Conservation (phyloP, 2,113 vertebrate species). For the Phasianus colchicus region DNA sequence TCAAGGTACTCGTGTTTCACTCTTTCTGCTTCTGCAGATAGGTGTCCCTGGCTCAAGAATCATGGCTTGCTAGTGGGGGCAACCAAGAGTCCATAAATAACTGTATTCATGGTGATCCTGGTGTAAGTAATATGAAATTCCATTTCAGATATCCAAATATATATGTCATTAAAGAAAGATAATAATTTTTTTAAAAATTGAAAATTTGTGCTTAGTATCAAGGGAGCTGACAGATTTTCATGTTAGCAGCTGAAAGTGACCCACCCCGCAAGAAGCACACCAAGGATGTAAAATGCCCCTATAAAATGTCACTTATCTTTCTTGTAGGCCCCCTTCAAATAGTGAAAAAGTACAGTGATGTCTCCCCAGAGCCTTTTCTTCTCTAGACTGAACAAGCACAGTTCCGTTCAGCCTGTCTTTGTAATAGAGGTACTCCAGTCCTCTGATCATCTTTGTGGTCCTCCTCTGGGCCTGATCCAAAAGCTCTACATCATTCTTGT, state of each 20-base stretch:
- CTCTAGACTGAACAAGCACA: not conserved
- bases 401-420: not conserved
- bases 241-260: fast-evolving
- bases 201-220: not conserved
- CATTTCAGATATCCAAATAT: not conserved
- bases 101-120: not conserved
- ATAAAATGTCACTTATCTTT: not conserved
- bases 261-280: not conserved
- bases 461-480: not conserved
- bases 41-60: not conserved
- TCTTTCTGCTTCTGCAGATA: not conserved
- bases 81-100: not conserved
- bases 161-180: not conserved
- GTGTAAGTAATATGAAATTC: not conserved
- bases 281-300: not conserved
- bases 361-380: not conserved
- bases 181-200: not conserved
- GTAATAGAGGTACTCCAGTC: not conserved
- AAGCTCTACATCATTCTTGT: not conserved
- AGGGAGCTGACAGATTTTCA: not conserved
- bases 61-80: not conserved
- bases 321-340: not conserved
- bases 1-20: not conserved
- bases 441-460: not conserved
- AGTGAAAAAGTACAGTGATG: not conserved